phyloP scores from a whole-genome alignment of 1,140 invertebrate genomes.

The Cherax destructor region DNA sequence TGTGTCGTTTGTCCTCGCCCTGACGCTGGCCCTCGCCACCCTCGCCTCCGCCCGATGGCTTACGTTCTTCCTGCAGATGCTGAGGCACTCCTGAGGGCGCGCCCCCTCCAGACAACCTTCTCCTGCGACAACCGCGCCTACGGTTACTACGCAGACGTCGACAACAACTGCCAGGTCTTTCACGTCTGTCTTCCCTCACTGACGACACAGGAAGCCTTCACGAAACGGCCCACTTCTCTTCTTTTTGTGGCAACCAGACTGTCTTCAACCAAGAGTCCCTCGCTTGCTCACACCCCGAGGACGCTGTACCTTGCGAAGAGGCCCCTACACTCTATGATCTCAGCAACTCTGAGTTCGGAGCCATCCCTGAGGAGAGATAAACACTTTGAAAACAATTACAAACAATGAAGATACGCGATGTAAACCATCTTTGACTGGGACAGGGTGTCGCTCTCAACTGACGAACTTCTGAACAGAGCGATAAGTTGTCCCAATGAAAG shows the following conservation, averaged over 20 bases:
- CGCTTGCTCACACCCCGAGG: not conserved
- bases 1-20: conserved; percentile 5
- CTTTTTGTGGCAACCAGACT: conserved; percentile 9
- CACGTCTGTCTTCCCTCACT: conserved; percentile 6
- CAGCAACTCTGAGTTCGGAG: conserved; percentile 18
- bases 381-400: not conserved
- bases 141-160: conserved; percentile 28
- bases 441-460: no score
- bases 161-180: conserved; percentile 9
- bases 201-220: conserved; percentile 3
- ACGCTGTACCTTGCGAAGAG: conserved; percentile 16
- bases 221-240: conserved; percentile 8
- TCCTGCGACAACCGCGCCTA: not conserved
- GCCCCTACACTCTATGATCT: not conserved
- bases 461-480: no score
- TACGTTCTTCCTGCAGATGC: conserved; percentile 14
- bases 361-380: conserved; percentile 4
- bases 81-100: not conserved
- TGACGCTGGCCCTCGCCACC: not conserved
- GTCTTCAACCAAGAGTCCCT: conserved; percentile 38
- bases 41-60: conserved; percentile 34
- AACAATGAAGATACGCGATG: no score
- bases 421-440: no score
- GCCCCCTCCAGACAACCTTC: conserved; percentile 5
- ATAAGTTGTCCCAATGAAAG: no score